Percentiles rank a stretch among this genome's conserved stretches.
phyloP scores from a whole-genome alignment of 2,113 vertebrate species.

The Oxyura jamaicensis region DNA sequence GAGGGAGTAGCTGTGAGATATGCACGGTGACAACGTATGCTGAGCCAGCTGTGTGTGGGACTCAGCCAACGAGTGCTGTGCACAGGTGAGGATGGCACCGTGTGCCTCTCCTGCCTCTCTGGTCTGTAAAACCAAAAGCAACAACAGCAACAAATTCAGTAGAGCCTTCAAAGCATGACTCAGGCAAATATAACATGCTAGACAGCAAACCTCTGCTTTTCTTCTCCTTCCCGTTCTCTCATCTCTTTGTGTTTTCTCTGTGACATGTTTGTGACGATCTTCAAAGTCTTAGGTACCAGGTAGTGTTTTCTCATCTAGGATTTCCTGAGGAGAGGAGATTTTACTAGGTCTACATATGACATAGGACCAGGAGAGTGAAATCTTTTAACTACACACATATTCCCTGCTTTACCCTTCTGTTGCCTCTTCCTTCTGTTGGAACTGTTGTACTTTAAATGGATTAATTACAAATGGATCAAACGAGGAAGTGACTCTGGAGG shows the following conservation, averaged over 20 bases:
- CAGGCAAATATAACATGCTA: not conserved
- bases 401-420: not conserved
- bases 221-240: not conserved
- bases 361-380: not conserved
- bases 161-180: not conserved
- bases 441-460: not conserved
- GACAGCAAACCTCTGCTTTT: not conserved
- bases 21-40: fast-evolving
- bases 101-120: not conserved
- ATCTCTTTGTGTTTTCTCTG: not conserved
- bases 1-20: fast-evolving
- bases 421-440: not conserved
- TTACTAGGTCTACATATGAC: not conserved
- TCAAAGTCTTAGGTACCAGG: not conserved
- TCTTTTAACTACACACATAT: not conserved
- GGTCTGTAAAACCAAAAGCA: not conserved
- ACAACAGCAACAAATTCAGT: not conserved
- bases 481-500: not conserved
- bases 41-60: not conserved
- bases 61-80: fast-evolving
- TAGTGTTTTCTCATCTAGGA: not conserved
- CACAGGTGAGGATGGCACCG: not conserved
- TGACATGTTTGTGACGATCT: too few species aligned
- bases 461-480: not conserved
- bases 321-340: not conserved